A percentile compares a stretch with the other conserved stretches of the same genome.
Evolutionary conservation across 2,888 invertebrate genomes (phyloP).

Genomic region (Apamea crenata): DNA sequence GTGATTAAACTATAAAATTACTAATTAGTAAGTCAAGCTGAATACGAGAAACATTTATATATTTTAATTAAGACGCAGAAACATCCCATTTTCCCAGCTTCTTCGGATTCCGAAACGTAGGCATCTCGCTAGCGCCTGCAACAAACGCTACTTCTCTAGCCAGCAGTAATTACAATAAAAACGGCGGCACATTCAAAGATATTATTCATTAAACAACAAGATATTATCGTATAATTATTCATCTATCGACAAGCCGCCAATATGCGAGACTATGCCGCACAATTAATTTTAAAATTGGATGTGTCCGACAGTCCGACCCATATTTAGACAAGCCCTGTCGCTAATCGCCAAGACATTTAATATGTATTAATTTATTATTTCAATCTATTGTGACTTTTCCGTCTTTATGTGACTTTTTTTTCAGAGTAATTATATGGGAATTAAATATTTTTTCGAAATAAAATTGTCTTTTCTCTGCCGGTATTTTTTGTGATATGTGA

Average conservation of each 20-base stretch:
- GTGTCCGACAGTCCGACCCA: constrained; percentile 22
- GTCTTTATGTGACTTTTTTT: constrained; percentile 55
- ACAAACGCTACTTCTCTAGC: constrained; percentile 18
- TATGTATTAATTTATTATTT: constrained; percentile 56
- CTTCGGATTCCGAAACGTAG: constrained; percentile 20
- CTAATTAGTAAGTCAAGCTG: constrained; percentile 9
- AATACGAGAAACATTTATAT: constrained; percentile 9
- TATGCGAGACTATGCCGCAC: constrained; percentile 36
- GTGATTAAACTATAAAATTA: neutral
- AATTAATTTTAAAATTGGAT: constrained; percentile 59
- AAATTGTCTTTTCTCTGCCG: constrained; percentile 23
- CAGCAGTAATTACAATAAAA: constrained; percentile 55
- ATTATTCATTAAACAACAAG: constrained; percentile 47
- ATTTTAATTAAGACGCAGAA: constrained; percentile 30
- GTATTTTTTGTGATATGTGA: constrained; percentile 44
- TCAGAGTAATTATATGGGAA: constrained; percentile 36
- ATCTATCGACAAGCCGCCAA: constrained; percentile 51
- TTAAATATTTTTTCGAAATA: constrained; percentile 19
- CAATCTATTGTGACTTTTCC: constrained; percentile 50
- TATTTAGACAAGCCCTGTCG: constrained; percentile 43
- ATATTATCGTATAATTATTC: constrained; percentile 54
- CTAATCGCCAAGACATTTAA: constrained; percentile 49
- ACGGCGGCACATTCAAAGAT: constrained; percentile 57
- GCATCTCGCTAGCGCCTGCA: constrained; percentile 6
- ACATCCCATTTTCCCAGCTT: constrained; percentile 3